Evolutionary conservation across 1,140 invertebrate species (phyloP), one percentile per base, ranked within the genome.

Genomic region (Saccostrea cuccullata): DNA sequence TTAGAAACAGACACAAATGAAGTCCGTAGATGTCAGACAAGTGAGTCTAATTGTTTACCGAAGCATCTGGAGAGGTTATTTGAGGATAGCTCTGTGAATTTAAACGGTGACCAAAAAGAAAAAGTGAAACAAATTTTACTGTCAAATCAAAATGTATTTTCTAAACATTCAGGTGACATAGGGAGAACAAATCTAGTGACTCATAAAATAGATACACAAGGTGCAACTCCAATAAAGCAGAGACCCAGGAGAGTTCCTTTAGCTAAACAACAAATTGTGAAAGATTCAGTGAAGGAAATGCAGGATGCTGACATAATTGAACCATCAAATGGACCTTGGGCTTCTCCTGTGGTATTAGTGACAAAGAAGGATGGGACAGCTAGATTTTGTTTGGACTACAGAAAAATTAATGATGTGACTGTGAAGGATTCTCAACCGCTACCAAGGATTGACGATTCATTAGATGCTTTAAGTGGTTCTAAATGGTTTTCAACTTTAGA

Each of bases 331-430:
- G 94, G 92, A 17, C 93, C 95, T 40, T 96, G 95, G 95, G 95
- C 94, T 20, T 94, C 95, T 13, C 95, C 95, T 5, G 89, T 96
- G 20, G 95, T 96, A 1, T 93, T 94, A 15, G 94, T 96, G 0
- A 77, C 92, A 13, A 96, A 96, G 87, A 82, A 92, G 0, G 91
- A 96, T 91, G 95, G 94, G 17, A 89, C 91, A 26, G 90, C 95
- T 60, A 87, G 96, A 56, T 92, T 96, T 47, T 96, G 96, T 91
- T 94, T 92, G n/a, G n/a, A n/a, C n/a, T n/a, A n/a, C n/a, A n/a
- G n/a, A n/a, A n/a, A n/a, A n/a, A n/a, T n/a, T n/a, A n/a, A n/a
- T n/a, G n/a, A n/a, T n/a, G n/a, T n/a, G n/a, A n/a, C n/a, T n/a
- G n/a, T n/a, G n/a, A n/a, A n/a, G n/a, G n/a, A n/a, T n/a, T n/a